These are phyloP conservation scores for Sanderia malayensis DNA, from an alignment of 30 jellyfish, hydroid and myxozoan genomes.

Conservation along the genomic window DNA sequence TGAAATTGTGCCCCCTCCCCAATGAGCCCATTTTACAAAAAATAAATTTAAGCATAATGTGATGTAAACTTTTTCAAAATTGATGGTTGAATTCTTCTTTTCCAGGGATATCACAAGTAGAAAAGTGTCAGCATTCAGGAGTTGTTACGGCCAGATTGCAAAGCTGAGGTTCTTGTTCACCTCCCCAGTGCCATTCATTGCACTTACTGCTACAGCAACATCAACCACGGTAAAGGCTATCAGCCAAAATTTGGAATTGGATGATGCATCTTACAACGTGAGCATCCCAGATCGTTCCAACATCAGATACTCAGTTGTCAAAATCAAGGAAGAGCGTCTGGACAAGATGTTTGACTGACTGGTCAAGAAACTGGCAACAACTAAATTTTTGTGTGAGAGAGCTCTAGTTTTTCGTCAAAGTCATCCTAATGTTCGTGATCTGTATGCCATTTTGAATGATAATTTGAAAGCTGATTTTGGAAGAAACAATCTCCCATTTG, in stretches of 20 bases:
- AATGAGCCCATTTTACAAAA: no score
- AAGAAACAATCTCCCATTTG: slow-evolving; percentile 21
- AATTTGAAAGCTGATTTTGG: slow-evolving; percentile 18
- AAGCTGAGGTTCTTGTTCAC: slow-evolving; percentile 40
- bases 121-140: slow-evolving; percentile 26
- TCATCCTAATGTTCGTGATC: slow-evolving; percentile 28
- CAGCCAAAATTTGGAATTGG: slow-evolving; percentile 24
- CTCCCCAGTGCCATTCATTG: slow-evolving; percentile 30
- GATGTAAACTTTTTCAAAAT: background rate
- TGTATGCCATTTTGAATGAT: slow-evolving; percentile 18
- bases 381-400: slow-evolving; percentile 17
- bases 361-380: slow-evolving; percentile 30
- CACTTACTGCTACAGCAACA: slow-evolving; percentile 45
- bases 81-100: slow-evolving; percentile 16
- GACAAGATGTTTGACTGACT: slow-evolving; percentile 31
- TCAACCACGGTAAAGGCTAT: slow-evolving; percentile 16
- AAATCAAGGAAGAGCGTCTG: slow-evolving; percentile 29
- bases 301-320: slow-evolving; percentile 32
- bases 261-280: slow-evolving; percentile 24
- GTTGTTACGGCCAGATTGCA: slow-evolving; percentile 33
- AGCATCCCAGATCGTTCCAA: slow-evolving; percentile 32
- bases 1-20: no score
- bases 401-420: slow-evolving; percentile 23
- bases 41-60: slow-evolving; percentile 15
- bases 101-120: slow-evolving; percentile 22